Conservation (phyloP, 2,888 invertebrate genomes). For the Cremastinae sp. region DNA sequence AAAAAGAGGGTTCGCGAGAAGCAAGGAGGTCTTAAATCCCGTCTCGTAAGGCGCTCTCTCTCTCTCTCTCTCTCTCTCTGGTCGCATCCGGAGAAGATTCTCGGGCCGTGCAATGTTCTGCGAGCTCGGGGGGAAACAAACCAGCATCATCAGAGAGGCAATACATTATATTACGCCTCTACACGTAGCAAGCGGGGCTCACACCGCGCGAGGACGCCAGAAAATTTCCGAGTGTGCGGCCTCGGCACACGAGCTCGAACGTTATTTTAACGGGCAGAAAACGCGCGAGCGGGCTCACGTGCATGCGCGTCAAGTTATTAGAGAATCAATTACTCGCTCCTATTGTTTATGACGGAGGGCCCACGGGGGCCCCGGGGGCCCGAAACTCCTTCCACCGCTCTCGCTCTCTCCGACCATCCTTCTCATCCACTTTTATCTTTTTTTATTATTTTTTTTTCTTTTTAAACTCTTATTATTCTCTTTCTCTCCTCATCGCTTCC, state of each 20-base stretch:
- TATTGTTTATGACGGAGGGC: slow-evolving; percentile 81
- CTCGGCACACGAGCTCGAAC: too few species aligned
- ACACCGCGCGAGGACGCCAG: too few species aligned
- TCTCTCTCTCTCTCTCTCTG: slow-evolving; percentile 11
- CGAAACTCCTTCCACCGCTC: slow-evolving; percentile 48
- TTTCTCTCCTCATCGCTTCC: too few species aligned
- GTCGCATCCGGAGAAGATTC: slow-evolving; percentile 22
- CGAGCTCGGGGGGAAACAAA: slow-evolving; percentile 44
- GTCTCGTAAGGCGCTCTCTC: slow-evolving; percentile 44
- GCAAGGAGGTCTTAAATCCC: slow-evolving; percentile 76
- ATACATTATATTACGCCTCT: slow-evolving; percentile 56
- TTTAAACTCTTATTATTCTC: too few species aligned
- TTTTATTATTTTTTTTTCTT: slow-evolving; percentile 3
- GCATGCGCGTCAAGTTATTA: slow-evolving; percentile 80
- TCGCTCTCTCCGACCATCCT: slow-evolving; percentile 25
- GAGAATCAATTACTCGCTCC: slow-evolving; percentile 80
- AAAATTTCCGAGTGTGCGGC: too few species aligned
- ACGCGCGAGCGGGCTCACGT: slow-evolving; percentile 64
- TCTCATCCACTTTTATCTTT: slow-evolving; percentile 17
- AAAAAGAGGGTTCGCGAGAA: slow-evolving; percentile 72
- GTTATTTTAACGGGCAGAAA: slow-evolving; percentile 56
- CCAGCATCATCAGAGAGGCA: slow-evolving; percentile 52
- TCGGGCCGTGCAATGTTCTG: slow-evolving; percentile 56
- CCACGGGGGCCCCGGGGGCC: slow-evolving; percentile 74
- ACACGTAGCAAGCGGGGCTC: slow-evolving; percentile 18